Evolutionary conservation across 2,113 vertebrate species (phyloP).

Genomic region (Gila orcuttii): DNA sequence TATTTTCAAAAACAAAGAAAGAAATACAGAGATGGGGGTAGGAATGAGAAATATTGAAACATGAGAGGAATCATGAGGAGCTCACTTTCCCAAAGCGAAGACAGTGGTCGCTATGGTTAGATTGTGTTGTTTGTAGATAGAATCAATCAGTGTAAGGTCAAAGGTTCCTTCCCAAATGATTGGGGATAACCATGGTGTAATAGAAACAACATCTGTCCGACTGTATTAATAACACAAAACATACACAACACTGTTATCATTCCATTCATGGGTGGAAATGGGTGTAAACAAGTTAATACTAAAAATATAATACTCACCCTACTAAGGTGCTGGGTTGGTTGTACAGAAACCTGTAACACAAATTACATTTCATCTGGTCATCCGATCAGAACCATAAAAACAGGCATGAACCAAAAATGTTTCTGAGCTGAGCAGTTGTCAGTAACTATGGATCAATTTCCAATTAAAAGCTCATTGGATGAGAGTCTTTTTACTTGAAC

Average conservation of each 20-base stretch:
- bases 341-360: conserved; percentile 59
- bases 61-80: neutral
- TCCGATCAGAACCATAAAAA: neutral
- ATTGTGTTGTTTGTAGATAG: conserved; percentile 66
- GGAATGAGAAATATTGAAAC: neutral
- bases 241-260: neutral
- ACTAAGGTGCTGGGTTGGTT: conserved; percentile 54
- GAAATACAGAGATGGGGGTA: neutral
- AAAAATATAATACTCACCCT: conserved; percentile 53
- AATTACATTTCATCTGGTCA: neutral
- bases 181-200: conserved; percentile 78
- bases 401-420: neutral
- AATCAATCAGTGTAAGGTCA: conserved; percentile 62
- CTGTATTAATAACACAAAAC: conserved; percentile 34
- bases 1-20: neutral
- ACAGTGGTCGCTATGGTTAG: conserved; percentile 74
- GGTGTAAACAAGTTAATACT: neutral
- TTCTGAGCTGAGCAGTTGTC: neutral
- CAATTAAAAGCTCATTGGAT: no score
- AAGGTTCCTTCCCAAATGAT: conserved; percentile 80
- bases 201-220: conserved; percentile 71
- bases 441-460: neutral
- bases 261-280: neutral
- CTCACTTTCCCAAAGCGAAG: conserved; percentile 81
- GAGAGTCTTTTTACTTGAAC: no score